Evolutionary conservation across 2,888 invertebrate genomes (phyloP).

Genomic region (Omphaloscelis lunosa): DNA sequence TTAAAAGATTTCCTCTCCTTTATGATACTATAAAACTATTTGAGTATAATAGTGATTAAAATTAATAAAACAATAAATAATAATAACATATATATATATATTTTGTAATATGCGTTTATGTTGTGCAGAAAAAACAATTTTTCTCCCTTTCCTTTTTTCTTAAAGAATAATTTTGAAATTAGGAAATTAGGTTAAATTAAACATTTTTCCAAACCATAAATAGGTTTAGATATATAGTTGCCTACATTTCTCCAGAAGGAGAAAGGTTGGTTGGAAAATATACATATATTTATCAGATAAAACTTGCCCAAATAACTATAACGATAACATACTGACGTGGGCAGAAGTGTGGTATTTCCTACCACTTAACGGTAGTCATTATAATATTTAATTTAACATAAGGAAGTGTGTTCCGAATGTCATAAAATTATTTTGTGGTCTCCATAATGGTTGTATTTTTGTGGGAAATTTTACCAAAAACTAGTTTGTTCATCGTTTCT

Average conservation of each 20-base stretch:
- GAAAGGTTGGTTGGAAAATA: background rate
- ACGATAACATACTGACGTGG: constrained; percentile 19
- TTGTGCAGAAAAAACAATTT: too few species aligned
- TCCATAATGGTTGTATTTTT: constrained; percentile 25
- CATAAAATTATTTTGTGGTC: constrained; percentile 8
- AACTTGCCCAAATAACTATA: background rate
- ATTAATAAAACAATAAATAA: background rate
- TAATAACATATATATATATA: too few species aligned
- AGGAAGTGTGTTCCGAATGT: constrained; percentile 6
- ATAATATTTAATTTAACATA: background rate
- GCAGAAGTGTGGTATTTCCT: constrained; percentile 29
- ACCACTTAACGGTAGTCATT: constrained; percentile 16
- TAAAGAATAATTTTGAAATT: too few species aligned
- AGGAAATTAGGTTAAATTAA: background rate
- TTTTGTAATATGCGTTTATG: too few species aligned
- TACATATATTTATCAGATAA: background rate
- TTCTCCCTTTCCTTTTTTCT: too few species aligned
- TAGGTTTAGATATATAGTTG: too few species aligned
- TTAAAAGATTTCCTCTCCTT: background rate
- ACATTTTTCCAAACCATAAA: background rate
- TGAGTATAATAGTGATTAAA: background rate
- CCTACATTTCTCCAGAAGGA: background rate
- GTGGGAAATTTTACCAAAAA: background rate
- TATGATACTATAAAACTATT: background rate
- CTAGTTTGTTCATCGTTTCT: background rate